phyloP scores from a whole-genome alignment of 2,113 vertebrate species.

The Hypanus sabinus region DNA sequence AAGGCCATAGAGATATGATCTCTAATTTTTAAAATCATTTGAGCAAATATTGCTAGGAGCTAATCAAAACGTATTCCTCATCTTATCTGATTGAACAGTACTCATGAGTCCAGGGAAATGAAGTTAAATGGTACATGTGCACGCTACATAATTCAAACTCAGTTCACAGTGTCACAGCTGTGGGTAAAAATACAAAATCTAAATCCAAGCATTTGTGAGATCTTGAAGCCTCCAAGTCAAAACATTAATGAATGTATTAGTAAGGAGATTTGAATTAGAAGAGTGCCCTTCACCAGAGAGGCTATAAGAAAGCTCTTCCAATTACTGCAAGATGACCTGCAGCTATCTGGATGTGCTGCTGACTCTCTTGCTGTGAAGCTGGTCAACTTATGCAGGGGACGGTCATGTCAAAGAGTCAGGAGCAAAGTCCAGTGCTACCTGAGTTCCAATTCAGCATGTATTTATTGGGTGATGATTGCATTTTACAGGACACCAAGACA shows the following conservation, averaged over 20 bases:
- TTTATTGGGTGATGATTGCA: background rate
- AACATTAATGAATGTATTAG: constrained; percentile 11
- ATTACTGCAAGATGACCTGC: background rate
- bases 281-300: background rate
- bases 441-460: background rate
- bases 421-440: background rate
- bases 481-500: background rate
- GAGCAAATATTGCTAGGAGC: constrained; percentile 6
- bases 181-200: constrained; percentile 26
- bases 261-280: background rate
- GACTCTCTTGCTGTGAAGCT: background rate
- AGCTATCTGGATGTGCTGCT: background rate
- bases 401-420: background rate
- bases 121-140: background rate
- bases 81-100: background rate
- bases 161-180: background rate
- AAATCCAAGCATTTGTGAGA: background rate
- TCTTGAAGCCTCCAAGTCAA: background rate
- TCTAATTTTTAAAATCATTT: constrained; percentile 18
- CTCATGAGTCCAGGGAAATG: background rate
- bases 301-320: background rate
- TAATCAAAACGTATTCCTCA: background rate
- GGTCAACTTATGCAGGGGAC: background rate
- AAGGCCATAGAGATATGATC: background rate
- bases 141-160: background rate